Evolutionary conservation across 1,140 invertebrate genomes (phyloP), one percentile per base, ranked within the genome.

Genomic region (Drosophila nebulosa): DNA sequence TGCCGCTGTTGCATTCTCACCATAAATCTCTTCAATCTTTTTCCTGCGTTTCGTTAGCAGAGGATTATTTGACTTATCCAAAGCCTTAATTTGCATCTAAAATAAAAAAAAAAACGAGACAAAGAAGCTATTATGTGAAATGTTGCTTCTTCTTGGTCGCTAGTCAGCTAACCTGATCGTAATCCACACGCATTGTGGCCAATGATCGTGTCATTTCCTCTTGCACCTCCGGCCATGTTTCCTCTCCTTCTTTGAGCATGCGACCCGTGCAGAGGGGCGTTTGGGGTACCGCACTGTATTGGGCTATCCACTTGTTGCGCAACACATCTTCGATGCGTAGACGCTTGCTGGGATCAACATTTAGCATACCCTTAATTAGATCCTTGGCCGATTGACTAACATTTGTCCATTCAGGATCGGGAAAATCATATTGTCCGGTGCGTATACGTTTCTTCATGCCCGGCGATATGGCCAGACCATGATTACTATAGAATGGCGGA

Each of bases 361-460:
- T 97, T 1, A 99, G 93, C 95, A 99, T 97, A 30, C 96, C 96
- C 80, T 95, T 94, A 69, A 99, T 99, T 36, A 99, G 93, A 91
- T 98, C 97, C 92, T 99, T 99, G 0, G 98, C 98, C 91, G 98
- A 97, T 64, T 95, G 93, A 42, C 97, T 99, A 0, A 99, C 98
- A 88, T 97, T 95, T 61, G 95, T 95, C 98, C 98, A 99, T 92
- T 99, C 99, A 0, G 98, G 97, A 77, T 96, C 95, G 0, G 98
- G 98, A 91, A 99, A 99, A 81, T 98, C 97, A 91, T 99, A 99
- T 90, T 99, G 97, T 4, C 98, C 98, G 52, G 97, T 95, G 66
- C 97, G 94, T 83, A 99, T 99, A 59, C 98, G 94, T 92, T 97
- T 98, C 92, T 99, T 99, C 99, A 99, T 99, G n/a, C 99, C 98